Evolutionary conservation across 2,888 invertebrate genomes (phyloP), one percentile per base, ranked within the genome.

Genomic region (Candidula unifasciata): DNA sequence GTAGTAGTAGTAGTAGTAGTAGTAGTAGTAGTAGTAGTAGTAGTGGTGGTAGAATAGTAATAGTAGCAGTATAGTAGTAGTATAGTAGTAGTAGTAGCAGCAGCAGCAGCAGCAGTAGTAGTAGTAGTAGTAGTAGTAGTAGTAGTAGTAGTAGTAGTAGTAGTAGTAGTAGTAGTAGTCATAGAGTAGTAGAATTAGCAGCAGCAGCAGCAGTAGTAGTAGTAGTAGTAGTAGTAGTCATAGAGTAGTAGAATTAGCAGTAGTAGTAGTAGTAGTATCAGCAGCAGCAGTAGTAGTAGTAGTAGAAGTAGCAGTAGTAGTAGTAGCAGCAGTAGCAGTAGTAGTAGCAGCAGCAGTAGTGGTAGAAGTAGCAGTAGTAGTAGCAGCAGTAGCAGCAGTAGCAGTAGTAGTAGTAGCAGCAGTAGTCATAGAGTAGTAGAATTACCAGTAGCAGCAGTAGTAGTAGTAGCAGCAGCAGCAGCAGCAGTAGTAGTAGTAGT

Each of bases 1-100:
- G 71, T 81, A 69, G 71, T 81, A 81, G 71, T 73, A 73, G 71
- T 81, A 57, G 30, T 81, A 81, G 69, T 81, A 81, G 71, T 81
- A 71, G 71, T 81, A 81, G 71, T 73, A 73, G 74, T 73, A n/a
- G 27, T 60, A 82, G 82, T 74, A 60, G 80, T 80, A 52, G 69
- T 80, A 52, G 80, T 69, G 3, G 69, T 69, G 24, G 54, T 80
- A n/a, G n/a, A n/a, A n/a, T n/a, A n/a, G n/a, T n/a, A n/a, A n/a
- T n/a, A n/a, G n/a, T n/a, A n/a, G n/a, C n/a, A n/a, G n/a, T n/a
- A n/a, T n/a, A n/a, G n/a, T n/a, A n/a, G n/a, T n/a, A n/a, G n/a
- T n/a, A n/a, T n/a, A n/a, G n/a, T n/a, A n/a, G n/a, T 57, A 81
- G 52, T 80, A 68, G 37, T 69, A 69, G 35, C 44, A 68, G 69